phyloP scores from a whole-genome alignment of 2,113 vertebrate species.

The Microcebus tavaratra region DNA sequence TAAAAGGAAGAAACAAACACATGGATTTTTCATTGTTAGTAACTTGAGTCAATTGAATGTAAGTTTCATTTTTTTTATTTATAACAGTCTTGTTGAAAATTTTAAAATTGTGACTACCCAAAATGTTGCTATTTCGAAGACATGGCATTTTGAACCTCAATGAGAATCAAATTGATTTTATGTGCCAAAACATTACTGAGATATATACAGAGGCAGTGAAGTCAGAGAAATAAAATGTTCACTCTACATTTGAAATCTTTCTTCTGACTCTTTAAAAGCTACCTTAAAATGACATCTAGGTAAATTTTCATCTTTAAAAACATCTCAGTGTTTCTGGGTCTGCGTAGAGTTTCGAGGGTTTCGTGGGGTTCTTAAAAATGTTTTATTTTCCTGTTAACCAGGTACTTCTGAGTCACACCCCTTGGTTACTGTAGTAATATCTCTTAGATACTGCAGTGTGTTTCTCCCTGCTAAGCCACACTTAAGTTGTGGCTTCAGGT shows the following conservation, averaged over 20 bases:
- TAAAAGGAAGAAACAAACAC: constrained; percentile 11
- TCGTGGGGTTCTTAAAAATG: not conserved
- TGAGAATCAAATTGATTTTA: not conserved
- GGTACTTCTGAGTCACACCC: not conserved
- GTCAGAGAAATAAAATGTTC: not conserved
- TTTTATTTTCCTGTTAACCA: constrained; percentile 21
- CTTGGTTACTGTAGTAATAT: constrained; percentile 39
- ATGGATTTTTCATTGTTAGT: not conserved
- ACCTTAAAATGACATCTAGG: not conserved
- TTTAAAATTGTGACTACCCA: not conserved
- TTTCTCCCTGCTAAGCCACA: constrained; percentile 51
- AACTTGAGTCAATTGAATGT: not conserved
- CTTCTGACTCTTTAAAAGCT: not conserved
- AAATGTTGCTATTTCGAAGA: constrained; percentile 11
- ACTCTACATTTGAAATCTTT: not conserved
- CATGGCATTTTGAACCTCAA: not conserved
- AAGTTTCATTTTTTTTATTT: constrained; percentile 18
- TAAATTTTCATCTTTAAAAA: not conserved
- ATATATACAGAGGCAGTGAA: not conserved
- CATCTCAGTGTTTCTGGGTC: not conserved
- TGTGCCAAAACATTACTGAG: not conserved
- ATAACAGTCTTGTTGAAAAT: not conserved
- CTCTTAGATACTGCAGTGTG: constrained; percentile 30
- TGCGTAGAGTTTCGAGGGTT: not conserved
- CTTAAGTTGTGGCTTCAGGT: constrained; percentile 52